Conservation (phyloP, 2,888 invertebrate genomes). For the Thecophora atra region DNA sequence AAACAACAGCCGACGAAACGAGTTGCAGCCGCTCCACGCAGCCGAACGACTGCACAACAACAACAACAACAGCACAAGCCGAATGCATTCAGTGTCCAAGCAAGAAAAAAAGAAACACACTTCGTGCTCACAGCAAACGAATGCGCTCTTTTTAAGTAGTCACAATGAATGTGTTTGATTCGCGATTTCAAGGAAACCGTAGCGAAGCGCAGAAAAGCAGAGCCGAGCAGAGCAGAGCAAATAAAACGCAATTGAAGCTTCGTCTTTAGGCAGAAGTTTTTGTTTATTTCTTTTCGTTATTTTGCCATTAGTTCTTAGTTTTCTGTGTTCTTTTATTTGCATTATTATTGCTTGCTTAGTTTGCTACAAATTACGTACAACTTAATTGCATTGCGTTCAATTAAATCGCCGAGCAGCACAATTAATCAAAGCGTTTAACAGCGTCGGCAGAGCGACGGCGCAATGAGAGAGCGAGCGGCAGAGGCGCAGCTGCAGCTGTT, state of each 20-base stretch:
- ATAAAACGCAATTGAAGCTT: background rate
- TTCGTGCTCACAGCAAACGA: too few relatives aligned
- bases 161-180: slow-evolving; percentile 61
- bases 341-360: slow-evolving; percentile 20
- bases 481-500: slow-evolving; percentile 14
- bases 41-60: background rate
- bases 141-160: too few relatives aligned
- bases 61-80: slow-evolving; percentile 3
- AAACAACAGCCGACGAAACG: slow-evolving; percentile 37
- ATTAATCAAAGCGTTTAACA: slow-evolving; percentile 54
- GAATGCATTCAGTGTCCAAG: background rate
- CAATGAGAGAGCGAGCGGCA: slow-evolving; percentile 15
- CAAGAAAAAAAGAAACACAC: slow-evolving; percentile 18
- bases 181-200: slow-evolving; percentile 58
- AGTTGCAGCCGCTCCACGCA: slow-evolving; percentile 23
- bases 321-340: background rate
- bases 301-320: background rate
- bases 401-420: slow-evolving; percentile 59
- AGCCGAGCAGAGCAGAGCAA: slow-evolving; percentile 6
- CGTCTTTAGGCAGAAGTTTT: slow-evolving; percentile 1
- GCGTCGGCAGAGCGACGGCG: slow-evolving; percentile 31
- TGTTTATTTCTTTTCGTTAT: background rate
- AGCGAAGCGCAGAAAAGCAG: slow-evolving; percentile 31
- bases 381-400: slow-evolving; percentile 63
- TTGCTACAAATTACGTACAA: slow-evolving; percentile 51